Base-by-base conservation (phyloP, 2,113 vertebrate genomes). In the Cyanoliseus patagonus region DNA sequence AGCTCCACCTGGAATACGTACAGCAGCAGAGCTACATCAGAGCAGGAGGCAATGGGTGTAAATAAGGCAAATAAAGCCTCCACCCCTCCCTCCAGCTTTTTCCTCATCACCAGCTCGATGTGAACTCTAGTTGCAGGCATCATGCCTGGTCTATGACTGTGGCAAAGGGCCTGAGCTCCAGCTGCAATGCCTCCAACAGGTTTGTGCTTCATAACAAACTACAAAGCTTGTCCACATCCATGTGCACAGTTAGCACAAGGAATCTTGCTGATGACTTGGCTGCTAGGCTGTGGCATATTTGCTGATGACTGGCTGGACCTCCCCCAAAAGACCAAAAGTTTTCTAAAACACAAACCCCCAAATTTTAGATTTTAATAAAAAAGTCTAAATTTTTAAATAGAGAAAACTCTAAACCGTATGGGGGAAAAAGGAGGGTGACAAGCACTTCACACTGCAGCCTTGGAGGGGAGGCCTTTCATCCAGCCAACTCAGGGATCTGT, bases 231-330 rank as follows among this genome's bases (percentile, higher is more conserved):
- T 27, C 28, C 25, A 28, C 18, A 46, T 5, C 13, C 27, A 11
- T 3, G 0, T 46, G 10, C 53, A 68, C 6, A 35, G 7, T 22
- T 17, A 78, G 13, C 35, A 62, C 0, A 1, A 66, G 9, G 9
- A 46, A 49, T 81, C 47, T 74, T 77, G 41, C 10, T 6, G 20
- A 33, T 3, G 10, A 7, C 25, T 49, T 25, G 7, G 9, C 18
- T 79, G 11, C 22, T 53, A 30, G 33, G 4, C 13, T 53, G 13
- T 44, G 39, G 10, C 9, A 16, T 14, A 3, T 39, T 69, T 52
- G 59, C 33, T 46, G 3, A 10, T 55, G 13, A 31, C 42, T 85
- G 49, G 42, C 11, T 42, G 39, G 19, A 70, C 11, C 28, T 75
- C 13, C 22, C 15, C 3, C 17, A 52, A 44, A 90, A 41, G 10